Percentiles rank a stretch among this genome's conserved stretches.
These are phyloP conservation scores for Xestia c-nigrum DNA, from an alignment of 2,888 invertebrate species.

Conservation along the genomic window DNA sequence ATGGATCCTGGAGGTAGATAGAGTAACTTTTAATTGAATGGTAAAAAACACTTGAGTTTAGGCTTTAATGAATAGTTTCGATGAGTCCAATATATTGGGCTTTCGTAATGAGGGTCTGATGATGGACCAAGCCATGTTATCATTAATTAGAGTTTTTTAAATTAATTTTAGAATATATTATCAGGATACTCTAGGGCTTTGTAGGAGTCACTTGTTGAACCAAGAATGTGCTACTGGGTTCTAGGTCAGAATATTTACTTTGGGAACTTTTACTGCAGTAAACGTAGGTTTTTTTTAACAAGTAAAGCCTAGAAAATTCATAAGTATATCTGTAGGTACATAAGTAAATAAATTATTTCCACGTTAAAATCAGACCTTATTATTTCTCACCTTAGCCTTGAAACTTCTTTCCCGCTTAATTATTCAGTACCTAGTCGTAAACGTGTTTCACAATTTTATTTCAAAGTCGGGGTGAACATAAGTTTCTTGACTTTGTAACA, in stretches of 20 bases:
- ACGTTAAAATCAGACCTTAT: conserved; percentile 6
- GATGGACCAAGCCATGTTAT: not conserved
- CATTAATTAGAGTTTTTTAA: not conserved
- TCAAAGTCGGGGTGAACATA: conserved; percentile 18
- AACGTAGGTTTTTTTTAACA: not conserved
- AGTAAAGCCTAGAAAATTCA: conserved; percentile 10
- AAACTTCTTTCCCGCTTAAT: conserved; percentile 36
- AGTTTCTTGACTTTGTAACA: conserved; percentile 21
- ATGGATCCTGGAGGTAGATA: not conserved
- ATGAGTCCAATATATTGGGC: not conserved
- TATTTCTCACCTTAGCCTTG: conserved; percentile 36
- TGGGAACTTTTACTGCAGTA: not conserved
- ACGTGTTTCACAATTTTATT: conserved; percentile 39
- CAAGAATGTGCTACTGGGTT: not conserved
- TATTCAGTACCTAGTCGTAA: conserved; percentile 22
- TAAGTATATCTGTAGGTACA: conserved; percentile 1
- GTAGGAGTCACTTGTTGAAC: not conserved
- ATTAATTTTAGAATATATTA: not conserved
- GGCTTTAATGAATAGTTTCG: no score
- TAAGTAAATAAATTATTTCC: conserved; percentile 24
- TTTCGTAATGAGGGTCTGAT: not conserved
- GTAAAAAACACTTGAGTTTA: not conserved
- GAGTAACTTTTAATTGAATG: not conserved
- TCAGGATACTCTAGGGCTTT: not conserved
- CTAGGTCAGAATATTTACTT: not conserved